Percentiles rank a stretch among this genome's conserved stretches.
phyloP scores from a whole-genome alignment of 2,797 vertebrate species.

The Pogonophryne albipinna region DNA sequence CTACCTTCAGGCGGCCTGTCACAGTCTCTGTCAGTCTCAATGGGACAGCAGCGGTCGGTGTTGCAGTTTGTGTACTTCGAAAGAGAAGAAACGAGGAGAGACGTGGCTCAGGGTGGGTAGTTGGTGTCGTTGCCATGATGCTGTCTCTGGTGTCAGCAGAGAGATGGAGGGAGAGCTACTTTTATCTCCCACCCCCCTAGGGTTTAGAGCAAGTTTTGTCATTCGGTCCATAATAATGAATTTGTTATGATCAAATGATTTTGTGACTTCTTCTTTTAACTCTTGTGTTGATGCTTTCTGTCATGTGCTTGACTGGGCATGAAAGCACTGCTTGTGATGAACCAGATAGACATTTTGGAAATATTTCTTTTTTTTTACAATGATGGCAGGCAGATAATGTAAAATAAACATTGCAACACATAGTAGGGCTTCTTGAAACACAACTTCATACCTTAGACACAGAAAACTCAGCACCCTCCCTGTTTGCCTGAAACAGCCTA shows the following conservation, averaged over 20 bases:
- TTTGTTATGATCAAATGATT: conserved; percentile 17
- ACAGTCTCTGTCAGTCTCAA: conserved; percentile 14
- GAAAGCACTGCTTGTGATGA: conserved; percentile 18
- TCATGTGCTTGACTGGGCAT: conserved; percentile 1
- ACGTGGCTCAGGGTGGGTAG: conserved; percentile 24
- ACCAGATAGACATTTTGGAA: background rate
- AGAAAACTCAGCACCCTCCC: background rate
- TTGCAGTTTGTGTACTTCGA: conserved; percentile 46
- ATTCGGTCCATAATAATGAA: background rate
- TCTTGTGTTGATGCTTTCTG: background rate
- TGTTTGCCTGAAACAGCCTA: background rate
- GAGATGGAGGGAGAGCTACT: conserved; percentile 19
- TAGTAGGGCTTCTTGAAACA: background rate
- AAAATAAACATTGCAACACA: background rate
- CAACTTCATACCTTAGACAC: background rate
- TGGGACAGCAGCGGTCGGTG: conserved; percentile 17
- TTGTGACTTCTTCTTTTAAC: background rate
- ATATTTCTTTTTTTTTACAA: background rate
- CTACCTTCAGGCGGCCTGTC: conserved; percentile 46
- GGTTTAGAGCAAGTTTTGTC: conserved; percentile 7
- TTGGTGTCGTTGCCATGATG: conserved; percentile 58
- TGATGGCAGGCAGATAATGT: background rate
- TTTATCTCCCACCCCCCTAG: conserved; percentile 20
- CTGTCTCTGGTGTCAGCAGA: conserved; percentile 48
- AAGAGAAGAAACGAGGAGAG: conserved; percentile 9